Base-by-base conservation (phyloP, 2,888 invertebrate genomes). In the Ommatoiulus sabulosus region DNA sequence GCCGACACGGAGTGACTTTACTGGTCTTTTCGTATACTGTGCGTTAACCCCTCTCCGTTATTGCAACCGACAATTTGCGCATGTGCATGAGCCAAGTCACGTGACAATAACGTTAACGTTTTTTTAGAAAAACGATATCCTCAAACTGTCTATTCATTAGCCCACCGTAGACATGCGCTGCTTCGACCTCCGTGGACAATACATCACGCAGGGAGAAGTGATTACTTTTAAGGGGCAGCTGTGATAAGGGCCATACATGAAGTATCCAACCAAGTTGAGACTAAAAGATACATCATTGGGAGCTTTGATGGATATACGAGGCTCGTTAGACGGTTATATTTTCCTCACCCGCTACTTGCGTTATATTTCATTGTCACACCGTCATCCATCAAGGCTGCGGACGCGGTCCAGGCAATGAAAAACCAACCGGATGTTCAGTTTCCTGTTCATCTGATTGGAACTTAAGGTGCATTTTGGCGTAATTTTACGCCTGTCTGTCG, bases 151-250 rank as follows among this genome's bases (percentile, higher is more conserved):
- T 35, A 10, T 8, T 20, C 72, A 72, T 72, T 24, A 24, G 3
- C 15, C 52, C 52, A 15, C 52, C 4, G 15, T 6, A 24, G 72
- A 72, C 72, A 24, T 24, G 24, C 24, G 24, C 8, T 72, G 8
- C 24, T 24, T 52, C 10, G 12, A 52, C 52, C 52, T 52, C 15
- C 12, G 52, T 72, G 72, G 24, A 10, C 24, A 72, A 24, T 72
- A 72, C 12, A 72, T 72, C 72, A 72, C 24, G 72, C 72, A 24
- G 8, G 24, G 7, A 24, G 24, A 72, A 24, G 72, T 72, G 72
- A 72, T 72, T 72, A 72, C 72, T 72, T 72, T 72, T 72, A 72
- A 35, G 72, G 72, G 72, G 72, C 72, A 72, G 72, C 72, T 72
- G 72, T 72, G 72, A 72, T 72, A 72, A 72, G 72, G 72, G 72